These are phyloP conservation scores for Hermodice carunculata DNA, from an alignment of 2,888 invertebrate species.

Conservation along the genomic window DNA sequence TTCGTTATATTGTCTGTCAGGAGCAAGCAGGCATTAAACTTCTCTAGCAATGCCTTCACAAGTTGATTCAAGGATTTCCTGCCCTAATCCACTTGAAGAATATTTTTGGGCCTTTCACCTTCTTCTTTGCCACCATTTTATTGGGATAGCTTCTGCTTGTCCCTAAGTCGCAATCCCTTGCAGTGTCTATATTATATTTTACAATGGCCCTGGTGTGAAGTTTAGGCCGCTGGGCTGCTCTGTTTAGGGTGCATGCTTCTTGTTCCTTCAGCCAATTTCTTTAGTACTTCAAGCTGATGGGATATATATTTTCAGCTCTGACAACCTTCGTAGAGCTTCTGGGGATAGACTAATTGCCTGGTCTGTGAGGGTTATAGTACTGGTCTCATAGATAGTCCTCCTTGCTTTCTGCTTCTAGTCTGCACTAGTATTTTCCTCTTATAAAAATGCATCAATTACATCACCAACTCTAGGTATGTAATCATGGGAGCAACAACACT, in stretches of 20 bases:
- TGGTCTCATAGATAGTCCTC: too few relatives aligned
- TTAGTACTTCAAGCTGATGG: too few relatives aligned
- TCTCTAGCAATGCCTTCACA: background rate
- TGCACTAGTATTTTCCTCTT: too few relatives aligned
- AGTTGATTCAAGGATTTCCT: background rate
- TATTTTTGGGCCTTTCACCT: background rate
- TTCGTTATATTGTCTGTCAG: background rate
- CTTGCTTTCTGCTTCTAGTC: too few relatives aligned
- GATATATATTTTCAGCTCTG: too few relatives aligned
- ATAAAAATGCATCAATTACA: too few relatives aligned
- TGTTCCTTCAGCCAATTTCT: too few relatives aligned
- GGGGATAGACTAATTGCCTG: too few relatives aligned
- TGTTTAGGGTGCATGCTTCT: background rate
- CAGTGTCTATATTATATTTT: background rate
- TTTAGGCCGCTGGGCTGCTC: background rate
- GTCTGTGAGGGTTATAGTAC: too few relatives aligned
- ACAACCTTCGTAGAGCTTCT: too few relatives aligned
- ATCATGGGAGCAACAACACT: too few relatives aligned
- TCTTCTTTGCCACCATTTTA: constrained; percentile 4
- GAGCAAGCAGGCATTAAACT: background rate
- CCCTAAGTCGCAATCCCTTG: constrained; percentile 4
- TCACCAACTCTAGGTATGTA: too few relatives aligned
- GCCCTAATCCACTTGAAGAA: background rate
- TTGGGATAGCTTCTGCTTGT: background rate
- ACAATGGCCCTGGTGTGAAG: background rate